Percentiles rank a stretch among this genome's conserved stretches.
Conservation (phyloP, 2,888 invertebrate species). For the Drosophila fungiperda region DNA sequence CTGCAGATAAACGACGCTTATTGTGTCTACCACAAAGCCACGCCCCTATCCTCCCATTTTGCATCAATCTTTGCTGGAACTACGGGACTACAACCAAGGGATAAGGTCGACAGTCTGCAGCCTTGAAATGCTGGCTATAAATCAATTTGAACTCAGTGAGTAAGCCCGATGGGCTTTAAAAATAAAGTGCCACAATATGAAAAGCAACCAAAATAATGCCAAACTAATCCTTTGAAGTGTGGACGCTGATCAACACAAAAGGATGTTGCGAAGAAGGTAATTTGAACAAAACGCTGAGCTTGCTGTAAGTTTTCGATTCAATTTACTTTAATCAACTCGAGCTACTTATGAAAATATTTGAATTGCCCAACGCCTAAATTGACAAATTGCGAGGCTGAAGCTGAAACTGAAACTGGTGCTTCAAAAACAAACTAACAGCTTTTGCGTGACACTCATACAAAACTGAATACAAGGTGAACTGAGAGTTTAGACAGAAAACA, state of each 20-base stretch:
- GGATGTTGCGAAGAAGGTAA: neutral
- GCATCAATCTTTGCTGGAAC: neutral
- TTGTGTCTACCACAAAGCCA: constrained; percentile 27
- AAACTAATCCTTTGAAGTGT: constrained; percentile 27
- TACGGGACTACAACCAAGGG: neutral
- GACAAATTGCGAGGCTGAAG: constrained; percentile 16
- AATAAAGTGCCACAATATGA: constrained; percentile 13
- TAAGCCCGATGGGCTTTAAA: constrained; percentile 8
- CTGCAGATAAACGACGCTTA: constrained; percentile 71
- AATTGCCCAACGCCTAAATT: constrained; percentile 26
- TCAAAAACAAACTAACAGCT: constrained; percentile 63
- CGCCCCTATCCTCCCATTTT: neutral
- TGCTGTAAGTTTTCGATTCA: constrained; percentile 50
- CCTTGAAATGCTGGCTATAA: constrained; percentile 61
- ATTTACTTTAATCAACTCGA: constrained; percentile 51
- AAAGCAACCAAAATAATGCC: constrained; percentile 8
- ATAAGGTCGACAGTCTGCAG: constrained; percentile 30
- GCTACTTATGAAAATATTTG: constrained; percentile 19
- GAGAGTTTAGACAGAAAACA: neutral
- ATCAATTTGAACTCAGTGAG: constrained; percentile 41
- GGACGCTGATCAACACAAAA: constrained; percentile 15
- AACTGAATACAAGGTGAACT: constrained; percentile 15
- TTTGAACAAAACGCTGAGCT: neutral
- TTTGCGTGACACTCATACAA: constrained; percentile 67
- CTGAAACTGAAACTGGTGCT: constrained; percentile 44